Base-by-base conservation (phyloP, 2,888 invertebrate species). In the Ochropleura leucogaster region DNA sequence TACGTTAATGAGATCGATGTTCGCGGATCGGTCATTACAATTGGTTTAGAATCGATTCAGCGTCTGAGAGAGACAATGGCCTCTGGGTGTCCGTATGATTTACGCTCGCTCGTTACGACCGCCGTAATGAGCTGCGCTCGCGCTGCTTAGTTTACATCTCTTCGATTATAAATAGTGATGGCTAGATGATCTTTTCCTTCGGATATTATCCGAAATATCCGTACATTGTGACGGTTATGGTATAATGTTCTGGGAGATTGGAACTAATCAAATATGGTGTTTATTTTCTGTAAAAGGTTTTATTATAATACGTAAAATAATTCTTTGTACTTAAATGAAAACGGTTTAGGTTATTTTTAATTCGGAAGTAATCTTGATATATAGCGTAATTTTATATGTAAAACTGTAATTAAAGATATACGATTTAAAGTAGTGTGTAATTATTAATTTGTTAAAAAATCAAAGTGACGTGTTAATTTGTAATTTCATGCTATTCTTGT, bases 21-120 rank as follows among this genome's bases (percentile, higher is more conserved):
- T 89, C 85, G 87, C 90, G 90, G 92, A 94, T 94, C 93, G 93
- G 93, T 90, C 93, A 94, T 93, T 91, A 89, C 88, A 90, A 89
- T 89, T 89, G 92, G 88, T 89, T 88, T 90, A 87, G 91, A 92
- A 88, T 87, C 88, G 88, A 90, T 90, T 88, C 89, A 88, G 87
- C 85, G 87, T 89, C 85, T 87, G 86, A 86, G 80, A 87, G 88
- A 94, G 93, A 95, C 94, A 95, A 95, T 95, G 93, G 93, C 93
- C 94, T 90, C 90, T 90, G 93, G 93, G 95, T 93, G 95, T 93
- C 91, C 91, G 92, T 89, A 92, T 95, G 95, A 96, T 95, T 95
- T 95, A 95, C 95, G 93, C 90, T 89, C 90, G 91, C 92, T 95
- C 94, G 95, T 95, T 95, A 94, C 92, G 93, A 91, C 89, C 86